Base-by-base conservation (phyloP, 2,797 vertebrate species). In the Gymnopithys bicolor region DNA sequence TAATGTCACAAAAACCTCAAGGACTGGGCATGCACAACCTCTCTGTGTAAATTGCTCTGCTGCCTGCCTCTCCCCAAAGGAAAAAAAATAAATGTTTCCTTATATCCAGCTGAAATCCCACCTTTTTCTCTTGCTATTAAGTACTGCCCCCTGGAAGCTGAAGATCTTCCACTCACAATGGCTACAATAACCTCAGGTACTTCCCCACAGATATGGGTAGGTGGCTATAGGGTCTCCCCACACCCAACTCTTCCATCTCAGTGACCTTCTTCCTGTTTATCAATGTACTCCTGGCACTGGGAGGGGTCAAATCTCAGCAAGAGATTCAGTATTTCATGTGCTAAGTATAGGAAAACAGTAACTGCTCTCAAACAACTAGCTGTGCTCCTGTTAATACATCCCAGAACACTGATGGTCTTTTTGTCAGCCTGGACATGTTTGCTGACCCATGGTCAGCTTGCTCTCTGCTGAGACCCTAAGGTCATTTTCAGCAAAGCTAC, bases 171-270 rank as follows among this genome's bases (percentile, higher is more conserved):
- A 56, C 10, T 37, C 16, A 5, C 12, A 64, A 17, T 15, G 18
- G 25, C 32, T 81, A 28, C 9, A 10, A 13, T 6, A 32, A 67
- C 17, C 49, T 75, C 45, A 18, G 71, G 37, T 41, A 48, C 49
- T 48, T 30, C 14, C 28, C 28, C 33, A 49, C 0, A 81, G 33
- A 59, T 8, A 43, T 0, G 3, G 23, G 13, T 30, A 76, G 16
- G 24, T 17, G 28, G 33, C 32, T 62, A 37, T 8, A 13, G 67
- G 17, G 52, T 35, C 9, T 69, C 27, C 27, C 35, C n/a, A 78
- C 56, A 55, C 30, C 6, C 19, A 66, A 7, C 24, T 70, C 27
- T 62, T 39, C 37, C 37, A 84, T 22, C 16, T 43, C 5, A 2
- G 48, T 10, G 5, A 33, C 63, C n/a, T 27, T 69, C 35, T 77